phyloP scores from a whole-genome alignment of 2,888 invertebrate species.

The Aricia artaxerxes region DNA sequence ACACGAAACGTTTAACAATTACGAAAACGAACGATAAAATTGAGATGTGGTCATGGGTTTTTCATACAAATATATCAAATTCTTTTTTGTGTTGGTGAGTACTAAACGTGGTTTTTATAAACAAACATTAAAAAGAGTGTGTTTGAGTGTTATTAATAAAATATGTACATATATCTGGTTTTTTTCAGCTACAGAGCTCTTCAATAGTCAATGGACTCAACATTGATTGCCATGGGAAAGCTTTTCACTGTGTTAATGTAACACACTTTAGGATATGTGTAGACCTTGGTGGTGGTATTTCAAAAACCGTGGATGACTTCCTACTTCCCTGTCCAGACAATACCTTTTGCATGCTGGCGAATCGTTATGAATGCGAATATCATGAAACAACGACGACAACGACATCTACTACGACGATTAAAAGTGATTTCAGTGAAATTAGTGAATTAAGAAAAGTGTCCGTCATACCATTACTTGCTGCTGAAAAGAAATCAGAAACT shows the following conservation, averaged over 20 bases:
- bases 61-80: slow-evolving; percentile 51
- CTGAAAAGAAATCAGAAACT: background rate
- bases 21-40: slow-evolving; percentile 48
- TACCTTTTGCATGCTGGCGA: slow-evolving; percentile 58
- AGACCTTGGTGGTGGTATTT: slow-evolving; percentile 65
- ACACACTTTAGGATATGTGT: slow-evolving; percentile 77
- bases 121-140: background rate
- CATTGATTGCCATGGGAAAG: slow-evolving; percentile 69
- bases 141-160: background rate
- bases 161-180: background rate
- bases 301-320: slow-evolving; percentile 64
- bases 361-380: slow-evolving; percentile 69
- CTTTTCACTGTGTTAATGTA: slow-evolving; percentile 70
- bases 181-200: slow-evolving; percentile 15
- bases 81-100: slow-evolving; percentile 57
- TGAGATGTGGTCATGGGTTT: slow-evolving; percentile 60
- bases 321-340: slow-evolving; percentile 62
- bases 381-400: slow-evolving; percentile 45
- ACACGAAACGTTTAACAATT: slow-evolving; percentile 56
- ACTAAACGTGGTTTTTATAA: slow-evolving; percentile 23
- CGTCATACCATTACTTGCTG: slow-evolving; percentile 3
- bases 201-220: slow-evolving; percentile 50
- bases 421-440: background rate
- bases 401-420: slow-evolving; percentile 34
- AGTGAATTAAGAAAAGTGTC: slow-evolving; percentile 5